Evolutionary conservation across 2,888 invertebrate genomes (phyloP).

Genomic region (Metopia argyrocephala): DNA sequence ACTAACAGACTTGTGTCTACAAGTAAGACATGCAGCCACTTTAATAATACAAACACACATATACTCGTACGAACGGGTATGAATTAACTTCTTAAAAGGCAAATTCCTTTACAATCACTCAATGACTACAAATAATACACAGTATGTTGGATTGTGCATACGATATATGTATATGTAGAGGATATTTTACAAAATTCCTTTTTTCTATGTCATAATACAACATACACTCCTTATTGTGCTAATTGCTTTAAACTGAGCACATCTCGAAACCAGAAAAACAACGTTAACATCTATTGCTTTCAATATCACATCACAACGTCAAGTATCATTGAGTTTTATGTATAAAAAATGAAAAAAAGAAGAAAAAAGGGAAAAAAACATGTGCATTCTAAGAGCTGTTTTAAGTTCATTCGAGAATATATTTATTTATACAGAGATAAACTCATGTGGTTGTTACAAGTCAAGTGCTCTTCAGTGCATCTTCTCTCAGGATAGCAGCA

Average conservation of each 20-base stretch:
- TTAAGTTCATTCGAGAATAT: conserved; percentile 14
- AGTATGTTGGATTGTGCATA: background rate
- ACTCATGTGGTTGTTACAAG: conserved; percentile 55
- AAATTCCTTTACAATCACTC: background rate
- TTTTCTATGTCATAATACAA: conserved; percentile 3
- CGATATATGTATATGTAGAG: background rate
- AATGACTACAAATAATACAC: background rate
- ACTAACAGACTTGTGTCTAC: too few relatives aligned
- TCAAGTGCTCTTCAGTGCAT: conserved; percentile 5
- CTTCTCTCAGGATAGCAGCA: background rate
- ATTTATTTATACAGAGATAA: conserved; percentile 31
- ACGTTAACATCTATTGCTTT: conserved; percentile 59
- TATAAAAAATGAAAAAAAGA: conserved; percentile 26
- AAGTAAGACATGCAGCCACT: conserved; percentile 33
- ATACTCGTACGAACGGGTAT: too few relatives aligned
- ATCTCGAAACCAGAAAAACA: conserved; percentile 40
- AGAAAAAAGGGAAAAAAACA: conserved; percentile 9
- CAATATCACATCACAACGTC: conserved; percentile 55
- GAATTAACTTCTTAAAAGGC: too few relatives aligned
- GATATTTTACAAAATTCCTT: background rate
- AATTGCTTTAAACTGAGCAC: conserved; percentile 57
- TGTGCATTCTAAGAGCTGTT: conserved; percentile 15
- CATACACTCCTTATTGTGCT: conserved; percentile 57
- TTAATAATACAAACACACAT: too few relatives aligned
- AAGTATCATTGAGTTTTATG: conserved; percentile 57